Evolutionary conservation across 1,140 invertebrate species (phyloP), one percentile per base, ranked within the genome.

Genomic region (Hylyphantes graminicola): DNA sequence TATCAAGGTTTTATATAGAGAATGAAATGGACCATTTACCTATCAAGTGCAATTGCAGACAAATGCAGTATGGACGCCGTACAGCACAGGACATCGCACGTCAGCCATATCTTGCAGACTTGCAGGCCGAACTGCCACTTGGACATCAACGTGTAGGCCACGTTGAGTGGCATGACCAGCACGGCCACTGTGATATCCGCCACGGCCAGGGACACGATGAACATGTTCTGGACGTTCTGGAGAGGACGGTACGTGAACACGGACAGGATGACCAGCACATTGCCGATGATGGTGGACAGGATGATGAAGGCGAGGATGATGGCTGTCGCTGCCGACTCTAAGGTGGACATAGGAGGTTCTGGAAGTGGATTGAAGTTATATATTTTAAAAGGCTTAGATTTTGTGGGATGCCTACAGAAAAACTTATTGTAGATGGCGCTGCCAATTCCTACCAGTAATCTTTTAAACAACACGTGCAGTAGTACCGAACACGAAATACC

Each of bases 51-150:
- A 81, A 99, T 99, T 4, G 96, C 96, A 90, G 97, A 98, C 65
- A 99, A 91, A 90, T 99, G 98, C 53, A 99, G 91, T 87, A 99
- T 99, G 67, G 97, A 98, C 3, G 97, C 97, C 2, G 98, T 99
- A 90, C 96, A 97, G 88, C 97, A 98, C 85, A 99, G 92, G 7
- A 99, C 96, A 89, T 99, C 98, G 88, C 96, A 96, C 10, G 97
- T 98, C 35, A 99, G 91, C 97, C 97, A 99, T 89, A 98, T 93
- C 89, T 98, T 96, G 91, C 97, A 98, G 86, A 97, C 92, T 86
- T 95, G 94, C 87, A 95, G 94, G 10, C 96, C 96, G 88, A 97
- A 96, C 57, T 95, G 93, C 96, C 96, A 97, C 88, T 94, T 92
- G 54, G 95, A 95, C n/a, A 97, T 91, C 63, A 98, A 93, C 3